These are phyloP conservation scores for Minunthozetes semirufus DNA, from an alignment of 2,888 invertebrate genomes.

Conservation along the genomic window DNA sequence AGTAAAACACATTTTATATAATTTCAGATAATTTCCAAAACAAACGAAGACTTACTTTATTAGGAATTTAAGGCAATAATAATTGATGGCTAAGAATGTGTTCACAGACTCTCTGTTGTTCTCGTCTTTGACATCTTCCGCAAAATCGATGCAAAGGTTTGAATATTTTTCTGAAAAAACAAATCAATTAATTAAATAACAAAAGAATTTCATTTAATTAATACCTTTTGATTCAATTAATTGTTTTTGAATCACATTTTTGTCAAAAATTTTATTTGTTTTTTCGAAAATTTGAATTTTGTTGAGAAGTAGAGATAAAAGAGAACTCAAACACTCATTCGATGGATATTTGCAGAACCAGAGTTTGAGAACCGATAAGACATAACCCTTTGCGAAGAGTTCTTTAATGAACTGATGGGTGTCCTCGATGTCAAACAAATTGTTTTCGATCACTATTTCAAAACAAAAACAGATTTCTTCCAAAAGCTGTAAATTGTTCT, in stretches of 20 bases:
- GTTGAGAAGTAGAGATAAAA: neutral
- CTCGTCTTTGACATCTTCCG: neutral
- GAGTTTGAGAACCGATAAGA: neutral
- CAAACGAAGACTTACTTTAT: neutral
- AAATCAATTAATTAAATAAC: neutral
- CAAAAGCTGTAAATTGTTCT: neutral
- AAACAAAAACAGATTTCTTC: neutral
- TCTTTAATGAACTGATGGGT: neutral
- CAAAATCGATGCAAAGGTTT: neutral
- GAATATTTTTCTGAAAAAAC: neutral
- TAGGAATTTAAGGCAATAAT: neutral
- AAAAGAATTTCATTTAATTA: neutral
- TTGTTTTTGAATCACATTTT: neutral
- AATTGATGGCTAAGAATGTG: slow-evolving; percentile 18
- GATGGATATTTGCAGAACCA: neutral
- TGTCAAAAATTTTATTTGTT: neutral
- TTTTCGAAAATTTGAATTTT: neutral
- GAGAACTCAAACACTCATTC: neutral
- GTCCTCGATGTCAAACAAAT: neutral
- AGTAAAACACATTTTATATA: neutral
- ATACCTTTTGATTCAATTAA: neutral
- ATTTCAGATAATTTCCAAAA: neutral
- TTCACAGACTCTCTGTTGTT: neutral
- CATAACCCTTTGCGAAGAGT: neutral
- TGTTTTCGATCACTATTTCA: neutral